These are phyloP conservation scores for Percina caprodes DNA, from an alignment of 2,113 vertebrate genomes.

Conservation along the genomic window DNA sequence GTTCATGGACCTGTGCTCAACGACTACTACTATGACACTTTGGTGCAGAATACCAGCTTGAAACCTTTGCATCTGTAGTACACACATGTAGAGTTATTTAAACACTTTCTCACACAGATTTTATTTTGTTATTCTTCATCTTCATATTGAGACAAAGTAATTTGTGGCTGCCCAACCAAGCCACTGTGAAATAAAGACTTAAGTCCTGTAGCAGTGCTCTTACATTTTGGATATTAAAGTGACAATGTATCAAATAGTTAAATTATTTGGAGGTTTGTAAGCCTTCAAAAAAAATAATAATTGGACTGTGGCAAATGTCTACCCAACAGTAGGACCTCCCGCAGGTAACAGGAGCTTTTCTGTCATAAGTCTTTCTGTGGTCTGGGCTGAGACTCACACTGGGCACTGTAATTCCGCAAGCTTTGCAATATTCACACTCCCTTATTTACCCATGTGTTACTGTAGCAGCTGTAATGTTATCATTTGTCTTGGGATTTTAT, in stretches of 20 bases:
- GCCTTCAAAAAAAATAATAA: neutral
- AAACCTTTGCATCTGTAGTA: conserved; percentile 10
- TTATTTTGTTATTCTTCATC: conserved; percentile 13
- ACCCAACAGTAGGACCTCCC: conserved; percentile 42
- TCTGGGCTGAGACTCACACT: conserved; percentile 28
- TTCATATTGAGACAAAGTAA: conserved; percentile 7
- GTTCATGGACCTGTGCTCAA: neutral
- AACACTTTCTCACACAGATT: conserved; percentile 2
- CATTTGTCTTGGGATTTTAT: conserved; percentile 65
- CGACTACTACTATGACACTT: neutral
- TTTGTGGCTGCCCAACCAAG: neutral
- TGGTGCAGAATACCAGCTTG: conserved; percentile 3
- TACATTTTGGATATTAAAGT: conserved; percentile 17
- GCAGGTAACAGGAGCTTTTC: conserved; percentile 28
- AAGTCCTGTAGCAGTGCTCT: conserved; percentile 1
- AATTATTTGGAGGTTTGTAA: conserved; percentile 27
- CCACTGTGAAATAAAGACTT: conserved; percentile 15
- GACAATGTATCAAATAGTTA: conserved; percentile 9
- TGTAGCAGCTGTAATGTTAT: conserved; percentile 61
- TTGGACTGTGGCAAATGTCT: conserved; percentile 9
- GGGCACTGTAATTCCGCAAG: conserved; percentile 50
- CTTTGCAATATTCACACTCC: conserved; percentile 56
- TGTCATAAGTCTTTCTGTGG: conserved; percentile 48
- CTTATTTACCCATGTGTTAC: conserved; percentile 49
- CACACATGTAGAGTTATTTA: conserved; percentile 15